Base-by-base conservation (phyloP, 2,113 vertebrate species). In the Carassius gibelio region DNA sequence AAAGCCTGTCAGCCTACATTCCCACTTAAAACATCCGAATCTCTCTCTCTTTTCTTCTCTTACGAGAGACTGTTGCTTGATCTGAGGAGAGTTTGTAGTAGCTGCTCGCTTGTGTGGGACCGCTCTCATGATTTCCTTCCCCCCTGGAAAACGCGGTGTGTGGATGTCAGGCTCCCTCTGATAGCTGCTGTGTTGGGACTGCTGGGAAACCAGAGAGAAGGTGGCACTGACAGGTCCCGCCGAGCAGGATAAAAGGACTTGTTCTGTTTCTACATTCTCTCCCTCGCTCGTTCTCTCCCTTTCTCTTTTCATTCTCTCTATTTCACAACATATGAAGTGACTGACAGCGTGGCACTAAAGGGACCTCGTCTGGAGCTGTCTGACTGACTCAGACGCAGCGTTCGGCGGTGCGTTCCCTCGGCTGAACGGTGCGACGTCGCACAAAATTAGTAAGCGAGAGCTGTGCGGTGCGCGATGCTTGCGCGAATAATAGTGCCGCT, bases 141-240 rank as follows among this genome's bases (percentile, higher is more conserved):
- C 84, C 88, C 84, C 79, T 69, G 45, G 78, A 69, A 85, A 88
- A 79, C 45, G 77, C 45, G 66, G 84, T 84, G 82, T 69, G 74
- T 55, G 88, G 50, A 89, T 89, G 86, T 86, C 87, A 88, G 82
- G 82, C 86, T 85, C 61, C 85, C 89, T 90, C 72, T 89, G 86
- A 86, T 87, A 89, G 78, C 89, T 86, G 82, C 84, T 88, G 85
- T 89, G 86, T 86, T 85, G 77, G 48, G 83, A 82, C 87, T 90
- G 87, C 83, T 90, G 79, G 89, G 83, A 77, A 83, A 88, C 75
- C 75, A 83, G 86, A 77, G 87, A 86, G 81, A 75, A 86, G 86
- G 87, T 88, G 85, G 84, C 86, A 84, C 78, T 90, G 88, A 91
- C 90, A 91, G 89, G 87, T 89, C 89, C 90, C 86, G 83, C 81